Evolutionary conservation across 1,140 invertebrate species (phyloP).

Genomic region (Ctenoplectra terminalis): DNA sequence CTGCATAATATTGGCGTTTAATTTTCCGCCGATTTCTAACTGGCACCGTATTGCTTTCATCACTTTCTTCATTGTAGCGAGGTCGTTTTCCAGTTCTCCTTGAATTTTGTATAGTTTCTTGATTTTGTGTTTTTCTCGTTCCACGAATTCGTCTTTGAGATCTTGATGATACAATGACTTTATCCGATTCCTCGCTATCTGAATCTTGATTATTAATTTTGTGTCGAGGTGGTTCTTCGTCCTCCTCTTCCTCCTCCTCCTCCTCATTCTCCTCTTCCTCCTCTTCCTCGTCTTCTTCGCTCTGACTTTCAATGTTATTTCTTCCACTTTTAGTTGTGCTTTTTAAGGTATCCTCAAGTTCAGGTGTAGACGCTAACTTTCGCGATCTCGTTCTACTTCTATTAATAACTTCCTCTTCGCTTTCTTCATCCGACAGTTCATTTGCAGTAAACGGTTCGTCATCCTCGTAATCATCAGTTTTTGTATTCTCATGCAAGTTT

Average conservation of each 20-base stretch:
- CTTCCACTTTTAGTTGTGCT: slow-evolving; percentile 25
- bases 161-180: slow-evolving; percentile 49
- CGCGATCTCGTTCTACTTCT: slow-evolving; percentile 62
- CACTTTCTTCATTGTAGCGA: slow-evolving; percentile 86
- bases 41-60: slow-evolving; percentile 72
- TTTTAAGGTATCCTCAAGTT: slow-evolving; percentile 36
- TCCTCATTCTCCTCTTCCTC: too few relatives aligned
- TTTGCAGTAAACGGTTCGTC: slow-evolving; percentile 26
- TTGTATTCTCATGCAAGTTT: slow-evolving; percentile 64
- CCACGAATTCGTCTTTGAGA: slow-evolving; percentile 59
- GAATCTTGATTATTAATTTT: slow-evolving; percentile 55
- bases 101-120: slow-evolving; percentile 51
- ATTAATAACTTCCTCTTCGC: slow-evolving; percentile 60
- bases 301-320: slow-evolving; percentile 50
- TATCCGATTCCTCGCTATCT: slow-evolving; percentile 73
- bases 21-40: slow-evolving; percentile 75
- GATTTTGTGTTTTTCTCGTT: slow-evolving; percentile 41
- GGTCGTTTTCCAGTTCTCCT: slow-evolving; percentile 83
- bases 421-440: slow-evolving; percentile 57
- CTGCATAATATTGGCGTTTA: slow-evolving; percentile 77
- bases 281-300: slow-evolving; percentile 46
- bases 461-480: slow-evolving; percentile 63
- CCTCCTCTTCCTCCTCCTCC: slow-evolving; percentile 45
- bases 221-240: slow-evolving; percentile 43
- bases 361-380: slow-evolving; percentile 36